phyloP scores from a whole-genome alignment of 2,888 invertebrate genomes.

The Machimus atricapillus region DNA sequence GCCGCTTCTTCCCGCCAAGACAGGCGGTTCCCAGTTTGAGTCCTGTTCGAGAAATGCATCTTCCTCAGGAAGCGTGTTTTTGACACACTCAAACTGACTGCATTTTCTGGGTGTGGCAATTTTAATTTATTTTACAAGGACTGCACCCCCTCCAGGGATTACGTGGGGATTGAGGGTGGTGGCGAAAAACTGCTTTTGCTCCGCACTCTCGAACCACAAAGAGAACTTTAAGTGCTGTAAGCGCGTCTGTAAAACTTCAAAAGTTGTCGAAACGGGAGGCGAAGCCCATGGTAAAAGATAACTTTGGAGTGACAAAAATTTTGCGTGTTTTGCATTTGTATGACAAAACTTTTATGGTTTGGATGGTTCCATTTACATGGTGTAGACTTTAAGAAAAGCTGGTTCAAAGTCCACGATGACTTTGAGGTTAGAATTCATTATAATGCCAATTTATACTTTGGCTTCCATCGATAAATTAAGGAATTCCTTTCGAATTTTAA shows the following conservation, averaged over 20 bases:
- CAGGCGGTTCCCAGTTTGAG: not conserved
- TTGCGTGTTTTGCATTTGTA: not conserved
- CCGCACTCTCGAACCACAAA: not conserved
- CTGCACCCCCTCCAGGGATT: not conserved
- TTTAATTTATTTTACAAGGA: constrained; percentile 20
- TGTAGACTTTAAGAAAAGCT: not conserved
- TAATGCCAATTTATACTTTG: not conserved
- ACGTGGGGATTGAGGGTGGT: not conserved
- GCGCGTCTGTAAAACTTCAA: not conserved
- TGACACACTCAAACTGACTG: constrained; percentile 7
- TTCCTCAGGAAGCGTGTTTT: not conserved
- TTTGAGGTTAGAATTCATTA: not conserved
- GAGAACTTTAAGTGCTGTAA: not conserved
- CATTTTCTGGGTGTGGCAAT: constrained; percentile 23
- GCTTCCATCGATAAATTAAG: not conserved
- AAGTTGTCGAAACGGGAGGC: not conserved
- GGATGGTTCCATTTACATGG: not conserved
- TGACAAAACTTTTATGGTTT: not conserved
- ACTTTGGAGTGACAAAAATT: not conserved
- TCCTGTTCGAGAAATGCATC: constrained; percentile 11
- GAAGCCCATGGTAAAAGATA: not conserved
- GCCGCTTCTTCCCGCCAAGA: not conserved
- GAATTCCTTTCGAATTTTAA: not conserved
- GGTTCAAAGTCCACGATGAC: not conserved
- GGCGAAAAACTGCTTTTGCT: not conserved